phyloP scores from a whole-genome alignment of 2,113 vertebrate species.

The Ctenodactylus gundi region DNA sequence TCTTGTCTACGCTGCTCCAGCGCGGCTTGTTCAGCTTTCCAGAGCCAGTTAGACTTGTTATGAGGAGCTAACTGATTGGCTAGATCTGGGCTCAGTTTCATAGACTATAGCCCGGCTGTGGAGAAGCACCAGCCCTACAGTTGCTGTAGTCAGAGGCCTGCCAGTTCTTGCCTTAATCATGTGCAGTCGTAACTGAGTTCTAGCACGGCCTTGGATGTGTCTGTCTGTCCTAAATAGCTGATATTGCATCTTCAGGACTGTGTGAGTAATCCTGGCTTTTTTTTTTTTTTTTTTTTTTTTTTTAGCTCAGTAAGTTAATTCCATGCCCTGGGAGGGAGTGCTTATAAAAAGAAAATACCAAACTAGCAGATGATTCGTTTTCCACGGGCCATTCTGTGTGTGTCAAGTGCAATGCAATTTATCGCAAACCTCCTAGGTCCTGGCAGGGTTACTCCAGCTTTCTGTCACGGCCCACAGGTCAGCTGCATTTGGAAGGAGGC shows the following conservation, averaged over 20 bases:
- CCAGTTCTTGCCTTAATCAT: conserved; percentile 82
- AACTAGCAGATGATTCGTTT: conserved; percentile 64
- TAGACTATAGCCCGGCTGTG: conserved; percentile 83
- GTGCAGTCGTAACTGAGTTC: conserved; percentile 77
- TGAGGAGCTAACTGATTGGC: conserved; percentile 83
- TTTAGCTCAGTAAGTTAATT: conserved; percentile 79
- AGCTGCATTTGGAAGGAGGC: conserved; percentile 24
- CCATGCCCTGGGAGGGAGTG: conserved; percentile 71
- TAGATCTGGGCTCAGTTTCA: conserved; percentile 82
- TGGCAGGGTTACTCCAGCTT: conserved; percentile 46
- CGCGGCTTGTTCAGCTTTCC: conserved; percentile 81
- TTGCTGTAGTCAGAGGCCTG: conserved; percentile 84
- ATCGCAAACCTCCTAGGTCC: conserved; percentile 50
- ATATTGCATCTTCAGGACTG: conserved; percentile 84
- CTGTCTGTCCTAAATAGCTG: conserved; percentile 83
- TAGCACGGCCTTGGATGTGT: conserved; percentile 84
- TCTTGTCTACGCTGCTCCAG: conserved; percentile 80
- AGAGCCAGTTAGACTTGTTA: conserved; percentile 87
- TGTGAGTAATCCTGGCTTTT: conserved; percentile 86
- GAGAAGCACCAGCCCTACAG: conserved; percentile 80
- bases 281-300: conserved; percentile 52
- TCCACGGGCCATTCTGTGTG: conserved; percentile 60
- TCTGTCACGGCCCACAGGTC: conserved; percentile 19
- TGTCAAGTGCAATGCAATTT: conserved; percentile 59
- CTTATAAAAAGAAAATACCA: conserved; percentile 72